phyloP scores from a whole-genome alignment of 1,140 invertebrate genomes.

The Bombus breviceps region DNA sequence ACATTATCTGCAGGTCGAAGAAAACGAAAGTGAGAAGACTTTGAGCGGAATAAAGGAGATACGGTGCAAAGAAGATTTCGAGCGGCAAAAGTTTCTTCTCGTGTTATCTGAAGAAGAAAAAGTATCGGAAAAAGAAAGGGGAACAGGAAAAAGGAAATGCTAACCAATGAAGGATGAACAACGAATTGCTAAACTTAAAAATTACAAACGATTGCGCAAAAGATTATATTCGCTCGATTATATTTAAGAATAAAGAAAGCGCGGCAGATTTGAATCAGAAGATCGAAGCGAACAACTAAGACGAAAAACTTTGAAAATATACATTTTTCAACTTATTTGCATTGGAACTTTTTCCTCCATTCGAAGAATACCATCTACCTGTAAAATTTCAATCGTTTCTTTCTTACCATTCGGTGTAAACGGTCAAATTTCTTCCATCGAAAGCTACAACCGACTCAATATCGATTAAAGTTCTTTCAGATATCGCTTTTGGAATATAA shows the following conservation, averaged over 20 bases:
- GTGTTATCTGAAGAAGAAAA: constrained; percentile 4
- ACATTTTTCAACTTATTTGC: background rate
- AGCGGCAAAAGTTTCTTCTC: constrained; percentile 5
- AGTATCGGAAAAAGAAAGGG: background rate
- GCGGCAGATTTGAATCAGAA: too few relatives aligned
- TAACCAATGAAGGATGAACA: background rate
- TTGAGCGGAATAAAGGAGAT: constrained; percentile 13
- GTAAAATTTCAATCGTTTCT: background rate
- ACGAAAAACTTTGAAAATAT: too few relatives aligned
- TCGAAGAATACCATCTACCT: background rate
- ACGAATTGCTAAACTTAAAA: background rate
- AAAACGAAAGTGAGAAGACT: constrained; percentile 25
- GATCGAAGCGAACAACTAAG: too few relatives aligned
- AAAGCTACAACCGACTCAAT: background rate
- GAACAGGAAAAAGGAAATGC: background rate
- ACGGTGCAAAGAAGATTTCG: constrained; percentile 5
- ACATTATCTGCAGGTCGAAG: background rate
- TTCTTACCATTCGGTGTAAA: too few relatives aligned
- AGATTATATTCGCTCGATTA: too few relatives aligned
- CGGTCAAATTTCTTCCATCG: background rate
- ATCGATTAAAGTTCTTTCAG: too few relatives aligned
- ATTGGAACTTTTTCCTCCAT: background rate
- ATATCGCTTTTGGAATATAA: too few relatives aligned
- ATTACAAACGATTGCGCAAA: background rate
- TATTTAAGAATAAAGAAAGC: too few relatives aligned